A percentile compares a stretch with the other conserved stretches of the same genome.
These are phyloP conservation scores for Turritopsis dohrnii DNA, from an alignment of 30 jellyfish, hydroid and myxozoan species.

Conservation along the genomic window DNA sequence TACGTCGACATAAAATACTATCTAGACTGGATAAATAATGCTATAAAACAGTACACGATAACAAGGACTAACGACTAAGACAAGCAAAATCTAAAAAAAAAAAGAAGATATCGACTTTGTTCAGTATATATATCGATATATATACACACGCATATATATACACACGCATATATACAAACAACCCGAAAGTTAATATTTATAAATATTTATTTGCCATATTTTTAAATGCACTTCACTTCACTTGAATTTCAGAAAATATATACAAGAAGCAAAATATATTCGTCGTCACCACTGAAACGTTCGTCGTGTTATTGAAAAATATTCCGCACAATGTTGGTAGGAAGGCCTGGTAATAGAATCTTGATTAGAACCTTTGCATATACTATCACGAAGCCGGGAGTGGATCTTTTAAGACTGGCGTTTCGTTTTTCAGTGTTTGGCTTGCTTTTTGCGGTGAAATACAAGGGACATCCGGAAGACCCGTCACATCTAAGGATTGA, in stretches of 20 bases:
- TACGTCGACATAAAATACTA: constrained; percentile 18
- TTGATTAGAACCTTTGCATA: not conserved
- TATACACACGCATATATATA: not conserved
- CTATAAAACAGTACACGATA: not conserved
- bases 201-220: not conserved
- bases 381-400: not conserved
- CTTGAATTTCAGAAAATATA: not conserved
- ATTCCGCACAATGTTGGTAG: not conserved
- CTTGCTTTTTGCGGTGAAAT: not conserved
- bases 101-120: not conserved
- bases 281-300: too few relatives aligned
- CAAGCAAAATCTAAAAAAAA: too few relatives aligned
- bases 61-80: not conserved
- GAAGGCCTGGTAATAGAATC: too few relatives aligned
- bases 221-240: not conserved
- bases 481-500: not conserved
- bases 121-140: too few relatives aligned
- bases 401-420: not conserved
- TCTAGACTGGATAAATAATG: constrained; percentile 22
- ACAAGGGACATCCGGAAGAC: not conserved
- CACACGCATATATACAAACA: not conserved
- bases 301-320: not conserved
- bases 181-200: not conserved
- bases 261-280: too few relatives aligned
- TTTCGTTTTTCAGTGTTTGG: not conserved